phyloP scores from a whole-genome alignment of 2,888 invertebrate genomes.

The Acrocera orbiculus region DNA sequence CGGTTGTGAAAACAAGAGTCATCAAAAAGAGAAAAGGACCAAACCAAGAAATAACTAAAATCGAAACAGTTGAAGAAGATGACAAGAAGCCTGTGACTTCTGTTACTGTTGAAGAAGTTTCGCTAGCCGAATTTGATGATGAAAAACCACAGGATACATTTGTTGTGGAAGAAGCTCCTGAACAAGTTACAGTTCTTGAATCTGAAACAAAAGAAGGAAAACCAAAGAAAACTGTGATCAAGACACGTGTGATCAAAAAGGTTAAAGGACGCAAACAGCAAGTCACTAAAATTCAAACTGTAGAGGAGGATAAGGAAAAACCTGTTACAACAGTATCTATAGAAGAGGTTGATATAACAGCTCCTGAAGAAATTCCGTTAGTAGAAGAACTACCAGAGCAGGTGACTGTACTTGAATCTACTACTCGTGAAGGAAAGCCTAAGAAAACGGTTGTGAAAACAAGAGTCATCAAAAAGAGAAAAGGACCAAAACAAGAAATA shows the following conservation, averaged over 20 bases:
- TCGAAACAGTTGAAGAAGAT: constrained; percentile 21
- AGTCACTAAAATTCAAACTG: constrained; percentile 20
- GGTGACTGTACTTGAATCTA: constrained; percentile 28
- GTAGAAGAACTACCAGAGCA: constrained; percentile 15
- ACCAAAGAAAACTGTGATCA: constrained; percentile 22
- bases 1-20: constrained; percentile 19
- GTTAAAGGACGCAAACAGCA: constrained; percentile 16
- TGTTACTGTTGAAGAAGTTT: too few species aligned
- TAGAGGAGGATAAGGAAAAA: constrained; percentile 22
- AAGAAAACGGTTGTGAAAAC: constrained; percentile 20
- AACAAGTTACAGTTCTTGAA: constrained; percentile 18
- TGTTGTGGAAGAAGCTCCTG: constrained; percentile 9
- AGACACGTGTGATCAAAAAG: constrained; percentile 18
- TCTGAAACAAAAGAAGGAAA: constrained; percentile 23
- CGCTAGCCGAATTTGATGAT: too few species aligned
- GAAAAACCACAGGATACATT: constrained; percentile 17
- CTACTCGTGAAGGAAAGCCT: constrained; percentile 22
- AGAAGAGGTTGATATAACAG: not conserved
- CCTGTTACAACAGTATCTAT: constrained; percentile 22
- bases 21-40: constrained; percentile 22
- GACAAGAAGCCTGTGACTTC: too few species aligned
- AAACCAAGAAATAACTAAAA: constrained; percentile 26
- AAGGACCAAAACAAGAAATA: constrained; percentile 14
- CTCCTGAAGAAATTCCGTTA: not conserved
- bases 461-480: constrained; percentile 20